A percentile compares a stretch with the other conserved stretches of the same genome.
Conservation (phyloP, 2,888 invertebrate genomes). For the Spodoptera exigua region DNA sequence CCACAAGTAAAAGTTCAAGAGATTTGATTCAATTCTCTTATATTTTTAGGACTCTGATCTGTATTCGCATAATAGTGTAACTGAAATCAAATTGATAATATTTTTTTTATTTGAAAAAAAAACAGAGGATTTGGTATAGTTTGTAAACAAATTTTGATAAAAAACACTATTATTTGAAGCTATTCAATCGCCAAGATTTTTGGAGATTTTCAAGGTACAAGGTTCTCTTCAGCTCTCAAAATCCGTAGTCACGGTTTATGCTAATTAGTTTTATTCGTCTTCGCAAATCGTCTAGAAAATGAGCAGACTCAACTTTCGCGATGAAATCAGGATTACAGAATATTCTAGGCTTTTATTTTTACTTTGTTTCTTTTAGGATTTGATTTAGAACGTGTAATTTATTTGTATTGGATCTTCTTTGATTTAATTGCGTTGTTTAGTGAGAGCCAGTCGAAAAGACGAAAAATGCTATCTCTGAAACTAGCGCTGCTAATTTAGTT, state of each 20-base stretch:
- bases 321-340: conserved; percentile 20
- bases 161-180: background rate
- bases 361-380: conserved; percentile 1
- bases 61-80: no score
- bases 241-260: conserved; percentile 24
- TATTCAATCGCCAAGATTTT: background rate
- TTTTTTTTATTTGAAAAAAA: no score
- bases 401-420: background rate
- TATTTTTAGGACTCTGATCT: no score
- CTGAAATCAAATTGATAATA: no score
- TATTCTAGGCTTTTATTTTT: conserved; percentile 18
- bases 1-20: no score
- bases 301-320: conserved; percentile 29
- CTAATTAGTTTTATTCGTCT: conserved; percentile 45
- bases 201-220: conserved; percentile 3
- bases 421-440: no score
- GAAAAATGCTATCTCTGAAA: no score
- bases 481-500: no score
- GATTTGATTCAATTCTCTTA: no score
- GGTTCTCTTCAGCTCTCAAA: conserved; percentile 13
- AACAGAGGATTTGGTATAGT: no score
- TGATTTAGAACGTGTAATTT: background rate
- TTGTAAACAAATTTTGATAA: no score
- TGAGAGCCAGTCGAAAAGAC: no score
- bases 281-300: conserved; percentile 38